Conservation (phyloP, 2,888 invertebrate species). For the Ennomos erosarius region DNA sequence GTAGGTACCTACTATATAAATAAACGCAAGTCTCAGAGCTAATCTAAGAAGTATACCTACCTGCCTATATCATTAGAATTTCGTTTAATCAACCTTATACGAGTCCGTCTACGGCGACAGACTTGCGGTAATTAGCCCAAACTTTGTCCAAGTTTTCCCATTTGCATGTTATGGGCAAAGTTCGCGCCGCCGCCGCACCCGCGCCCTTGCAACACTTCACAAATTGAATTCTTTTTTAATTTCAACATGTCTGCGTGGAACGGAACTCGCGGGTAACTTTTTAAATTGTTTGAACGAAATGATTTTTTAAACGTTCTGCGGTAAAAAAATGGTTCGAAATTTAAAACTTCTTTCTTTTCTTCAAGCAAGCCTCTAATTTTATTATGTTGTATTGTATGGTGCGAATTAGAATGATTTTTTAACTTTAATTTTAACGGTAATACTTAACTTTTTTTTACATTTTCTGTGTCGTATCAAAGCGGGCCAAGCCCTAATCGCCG, state of each 20-base stretch:
- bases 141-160: constrained; percentile 76
- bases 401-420: no score
- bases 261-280: constrained; percentile 29
- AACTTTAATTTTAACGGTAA: no score
- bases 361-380: no score
- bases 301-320: constrained; percentile 6
- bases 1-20: no score
- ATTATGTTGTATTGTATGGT: no score
- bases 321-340: no score
- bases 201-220: constrained; percentile 53
- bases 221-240: constrained; percentile 72
- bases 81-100: constrained; percentile 58
- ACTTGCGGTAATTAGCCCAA: constrained; percentile 68
- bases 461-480: no score
- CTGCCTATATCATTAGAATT: constrained; percentile 46
- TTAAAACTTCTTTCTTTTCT: no score
- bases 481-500: no score
- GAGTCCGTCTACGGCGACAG: constrained; percentile 53
- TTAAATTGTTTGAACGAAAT: constrained; percentile 19
- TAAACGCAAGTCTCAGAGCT: constrained; percentile 9
- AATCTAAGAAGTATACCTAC: constrained; percentile 10
- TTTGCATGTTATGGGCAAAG: constrained; percentile 82
- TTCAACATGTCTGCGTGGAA: constrained; percentile 52
- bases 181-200: constrained; percentile 38
- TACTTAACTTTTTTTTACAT: no score